These are phyloP conservation scores for Polia nebulosa DNA, from an alignment of 2,888 invertebrate species.

Conservation along the genomic window DNA sequence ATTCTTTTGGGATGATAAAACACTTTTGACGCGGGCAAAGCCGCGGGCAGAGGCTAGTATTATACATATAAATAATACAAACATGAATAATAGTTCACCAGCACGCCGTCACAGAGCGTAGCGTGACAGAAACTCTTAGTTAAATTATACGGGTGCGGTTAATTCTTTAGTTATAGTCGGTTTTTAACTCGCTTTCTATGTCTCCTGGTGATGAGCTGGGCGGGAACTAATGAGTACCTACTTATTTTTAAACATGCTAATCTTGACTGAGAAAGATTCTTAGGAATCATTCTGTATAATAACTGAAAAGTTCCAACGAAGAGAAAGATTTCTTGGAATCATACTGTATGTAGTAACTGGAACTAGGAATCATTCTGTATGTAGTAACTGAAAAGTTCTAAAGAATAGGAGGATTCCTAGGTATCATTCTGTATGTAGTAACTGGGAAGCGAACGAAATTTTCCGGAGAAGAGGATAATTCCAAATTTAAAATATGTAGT, in stretches of 20 bases:
- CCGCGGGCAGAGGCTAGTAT: background rate
- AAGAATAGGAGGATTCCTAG: too few relatives aligned
- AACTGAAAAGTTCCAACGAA: too few relatives aligned
- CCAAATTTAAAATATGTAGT: too few relatives aligned
- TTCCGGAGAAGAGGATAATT: too few relatives aligned
- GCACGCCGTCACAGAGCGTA: constrained; percentile 39
- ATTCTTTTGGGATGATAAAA: too few relatives aligned
- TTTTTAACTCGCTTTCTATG: constrained; percentile 40
- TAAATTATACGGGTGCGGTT: constrained; percentile 64
- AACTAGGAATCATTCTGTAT: too few relatives aligned
- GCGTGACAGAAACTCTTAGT: constrained; percentile 67
- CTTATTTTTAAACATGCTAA: constrained; percentile 5
- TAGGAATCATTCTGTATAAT: constrained; percentile 6
- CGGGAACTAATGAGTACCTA: constrained; percentile 29
- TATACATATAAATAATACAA: constrained; percentile 34
- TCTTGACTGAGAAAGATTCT: background rate
- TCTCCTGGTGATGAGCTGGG: constrained; percentile 32
- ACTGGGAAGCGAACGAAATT: too few relatives aligned
- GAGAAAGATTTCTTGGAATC: too few relatives aligned
- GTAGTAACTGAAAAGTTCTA: too few relatives aligned
- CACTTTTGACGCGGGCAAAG: too few relatives aligned
- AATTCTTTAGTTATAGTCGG: constrained; percentile 56
- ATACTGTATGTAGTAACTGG: too few relatives aligned
- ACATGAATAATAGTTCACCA: constrained; percentile 32
- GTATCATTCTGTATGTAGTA: background rate